Base-by-base conservation (phyloP, 2,113 vertebrate species). In the Hymenochirus boettgeri region DNA sequence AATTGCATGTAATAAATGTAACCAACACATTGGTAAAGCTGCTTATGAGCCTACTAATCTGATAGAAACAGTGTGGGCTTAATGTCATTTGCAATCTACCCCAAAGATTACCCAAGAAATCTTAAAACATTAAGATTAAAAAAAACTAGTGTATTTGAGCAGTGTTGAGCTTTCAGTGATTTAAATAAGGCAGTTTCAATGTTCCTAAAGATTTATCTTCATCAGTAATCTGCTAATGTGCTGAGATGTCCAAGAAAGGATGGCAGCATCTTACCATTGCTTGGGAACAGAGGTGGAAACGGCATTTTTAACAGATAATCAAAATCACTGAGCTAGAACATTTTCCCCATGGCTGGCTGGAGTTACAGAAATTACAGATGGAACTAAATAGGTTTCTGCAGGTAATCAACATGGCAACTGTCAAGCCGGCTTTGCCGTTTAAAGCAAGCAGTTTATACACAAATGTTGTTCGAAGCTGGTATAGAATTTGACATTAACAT, bases 131-230 rank as follows among this genome's bases (percentile, higher is more conserved):
- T n/a, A n/a, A n/a, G n/a, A n/a, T n/a, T n/a, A n/a, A n/a, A n/a
- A n/a, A n/a, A n/a, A n/a, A n/a, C n/a, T n/a, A n/a, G n/a, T n/a
- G n/a, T n/a, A n/a, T n/a, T n/a, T n/a, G n/a, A n/a, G n/a, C n/a
- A n/a, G n/a, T n/a, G n/a, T n/a, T n/a, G n/a, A n/a, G n/a, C n/a
- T n/a, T n/a, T n/a, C 33, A 7, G 10, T 42, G 13, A 42, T 42
- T 42, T 42, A 42, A 35, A 35, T 35, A 15, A 50, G 35, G 23
- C 19, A 18, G 51, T 57, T 18, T 54, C 51, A 23, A 62, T 73
- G 63, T 70, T 62, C 65, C 69, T 76, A 73, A 47, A 60, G 55
- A 72, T 71, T n/a, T 70, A 53, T 63, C 42, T 26, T 31, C 0
- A 0, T 70, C 76, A 71, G 58, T 46, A 48, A 65, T 12, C 0